A percentile compares a stretch with the other conserved stretches of the same genome.
phyloP scores from a whole-genome alignment of 2,113 vertebrate genomes.

The Sitta europaea region DNA sequence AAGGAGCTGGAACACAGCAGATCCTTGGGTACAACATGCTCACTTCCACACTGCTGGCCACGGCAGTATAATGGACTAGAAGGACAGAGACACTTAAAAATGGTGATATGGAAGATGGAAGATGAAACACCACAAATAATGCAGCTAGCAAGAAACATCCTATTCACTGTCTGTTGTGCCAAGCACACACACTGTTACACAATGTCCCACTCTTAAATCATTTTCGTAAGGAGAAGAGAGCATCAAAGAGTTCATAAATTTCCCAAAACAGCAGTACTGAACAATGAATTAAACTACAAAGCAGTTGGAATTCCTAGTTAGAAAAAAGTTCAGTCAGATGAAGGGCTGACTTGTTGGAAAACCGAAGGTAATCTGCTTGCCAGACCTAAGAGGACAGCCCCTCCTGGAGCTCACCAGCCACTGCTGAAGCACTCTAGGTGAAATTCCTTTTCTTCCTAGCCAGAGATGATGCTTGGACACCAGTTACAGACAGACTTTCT shows the following conservation, averaged over 20 bases:
- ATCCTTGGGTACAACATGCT: neutral
- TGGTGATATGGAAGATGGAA: neutral
- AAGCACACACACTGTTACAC: neutral
- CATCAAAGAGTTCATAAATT: slow-evolving; percentile 27
- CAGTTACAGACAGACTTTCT: neutral
- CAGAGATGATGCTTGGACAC: neutral
- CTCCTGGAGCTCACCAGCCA: neutral
- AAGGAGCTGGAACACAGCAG: neutral
- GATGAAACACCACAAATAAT: neutral
- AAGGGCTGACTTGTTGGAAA: neutral
- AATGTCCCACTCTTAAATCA: neutral
- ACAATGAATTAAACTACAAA: slow-evolving; percentile 23
- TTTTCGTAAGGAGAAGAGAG: neutral
- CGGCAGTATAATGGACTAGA: neutral
- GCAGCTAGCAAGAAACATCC: neutral
- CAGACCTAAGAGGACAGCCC: neutral
- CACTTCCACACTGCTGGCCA: neutral
- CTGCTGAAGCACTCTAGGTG: neutral
- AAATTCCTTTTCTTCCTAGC: neutral
- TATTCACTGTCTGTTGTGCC: neutral
- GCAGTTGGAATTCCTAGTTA: neutral
- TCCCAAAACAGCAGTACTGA: neutral
- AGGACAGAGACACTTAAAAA: neutral
- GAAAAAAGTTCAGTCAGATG: neutral
- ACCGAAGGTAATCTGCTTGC: slow-evolving; percentile 12